These are phyloP conservation scores for Nysson spinosus DNA, from an alignment of 2,888 invertebrate genomes.

Conservation along the genomic window DNA sequence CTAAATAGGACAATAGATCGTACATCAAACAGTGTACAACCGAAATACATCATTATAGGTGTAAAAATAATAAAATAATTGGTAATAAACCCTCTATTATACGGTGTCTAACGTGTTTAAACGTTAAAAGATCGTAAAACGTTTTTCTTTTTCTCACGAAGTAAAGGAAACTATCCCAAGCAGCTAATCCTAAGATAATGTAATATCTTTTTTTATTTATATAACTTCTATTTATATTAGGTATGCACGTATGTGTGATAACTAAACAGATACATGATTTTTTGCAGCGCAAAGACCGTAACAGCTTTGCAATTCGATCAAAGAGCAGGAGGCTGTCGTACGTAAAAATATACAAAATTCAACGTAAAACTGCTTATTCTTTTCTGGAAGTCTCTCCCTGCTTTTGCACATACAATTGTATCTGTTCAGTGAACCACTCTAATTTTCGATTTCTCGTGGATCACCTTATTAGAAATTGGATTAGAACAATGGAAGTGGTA, in stretches of 20 bases:
- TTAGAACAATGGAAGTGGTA: not conserved
- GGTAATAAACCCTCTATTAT: constrained; percentile 67
- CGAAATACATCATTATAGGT: constrained; percentile 67
- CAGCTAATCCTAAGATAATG: constrained; percentile 76
- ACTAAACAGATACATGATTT: constrained; percentile 76
- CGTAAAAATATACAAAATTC: no score
- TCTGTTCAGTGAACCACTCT: constrained; percentile 52
- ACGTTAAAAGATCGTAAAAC: constrained; percentile 51
- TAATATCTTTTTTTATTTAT: constrained; percentile 72
- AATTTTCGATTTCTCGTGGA: constrained; percentile 13
- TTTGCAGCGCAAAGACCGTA: constrained; percentile 62
- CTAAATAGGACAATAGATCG: constrained; percentile 68
- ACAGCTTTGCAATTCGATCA: constrained; percentile 62
- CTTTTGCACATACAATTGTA: constrained; percentile 25
- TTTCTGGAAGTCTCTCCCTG: not conserved
- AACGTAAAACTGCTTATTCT: no score
- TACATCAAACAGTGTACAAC: constrained; percentile 70
- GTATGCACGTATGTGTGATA: constrained; percentile 74
- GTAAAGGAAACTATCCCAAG: constrained; percentile 75
- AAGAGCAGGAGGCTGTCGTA: constrained; percentile 71
- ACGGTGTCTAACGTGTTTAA: constrained; percentile 56
- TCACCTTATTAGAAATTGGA: constrained; percentile 12
- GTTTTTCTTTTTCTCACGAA: constrained; percentile 58
- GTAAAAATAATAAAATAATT: constrained; percentile 75
- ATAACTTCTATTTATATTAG: constrained; percentile 76